Base-by-base conservation (phyloP, 2,888 invertebrate species). In the Lingula anatina region DNA sequence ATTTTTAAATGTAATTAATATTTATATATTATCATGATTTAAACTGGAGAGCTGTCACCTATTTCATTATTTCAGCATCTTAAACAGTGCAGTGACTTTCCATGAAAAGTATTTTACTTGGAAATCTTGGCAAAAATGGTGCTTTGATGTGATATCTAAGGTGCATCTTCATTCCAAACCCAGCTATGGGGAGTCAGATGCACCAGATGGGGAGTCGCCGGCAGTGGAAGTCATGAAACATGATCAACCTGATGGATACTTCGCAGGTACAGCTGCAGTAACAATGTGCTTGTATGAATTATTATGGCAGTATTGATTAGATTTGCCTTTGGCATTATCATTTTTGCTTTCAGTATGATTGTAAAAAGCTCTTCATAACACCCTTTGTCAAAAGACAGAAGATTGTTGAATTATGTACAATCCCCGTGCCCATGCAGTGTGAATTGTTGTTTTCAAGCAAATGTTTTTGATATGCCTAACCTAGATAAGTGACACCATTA, bases 191-290 rank as follows among this genome's bases (percentile, higher is more conserved):
- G 62, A 56, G 38, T 53, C 56, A 24, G 61, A 62, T 44, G 63
- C 63, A 24, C 55, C 56, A 1, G 52, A 58, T 27, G 78, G 78
- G 12, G 78, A 79, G 55, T 77, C 76, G 7, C 77, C 78, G 2
- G 78, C 79, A 1, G 60, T 74, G 25, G 79, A 80, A 62, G 78
- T 79, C 2, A 58, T 77, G 38, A 66, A 67, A 35, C 74, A 65
- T 45, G 68, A 71, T 44, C 67, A 72, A 41, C 69, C 66, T n/a
- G 53, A 71, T 35, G 79, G 78, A 12, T 68, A 71, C 54, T 80
- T 78, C 68, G 73, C 71, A 39, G 65, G 75, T 73, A 52, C 51
- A n/a, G n/a, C n/a, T n/a, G n/a, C n/a, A n/a, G n/a, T n/a, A n/a
- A n/a, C n/a, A n/a, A n/a, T n/a, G n/a, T n/a, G n/a, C n/a, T n/a